Base-by-base conservation (phyloP, 2,113 vertebrate species). In the Grammomys dolichurus region DNA sequence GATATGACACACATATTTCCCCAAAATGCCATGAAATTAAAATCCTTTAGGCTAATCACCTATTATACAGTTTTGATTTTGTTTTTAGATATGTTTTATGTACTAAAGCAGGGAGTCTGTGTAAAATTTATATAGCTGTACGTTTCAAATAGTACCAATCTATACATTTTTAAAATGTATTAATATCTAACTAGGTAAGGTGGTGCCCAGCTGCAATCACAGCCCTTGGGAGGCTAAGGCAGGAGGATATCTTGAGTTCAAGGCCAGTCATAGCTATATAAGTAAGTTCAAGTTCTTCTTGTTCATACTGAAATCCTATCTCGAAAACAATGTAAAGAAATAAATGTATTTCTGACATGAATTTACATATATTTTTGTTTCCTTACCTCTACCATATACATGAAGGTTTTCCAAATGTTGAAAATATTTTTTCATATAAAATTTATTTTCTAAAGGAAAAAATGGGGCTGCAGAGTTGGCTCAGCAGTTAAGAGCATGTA, bases 341-440 rank as follows among this genome's bases (percentile, higher is more conserved):
- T 76, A 24, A 58, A 90, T 81, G 73, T 40, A 63, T 91, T 96
- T 76, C 85, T 90, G 90, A 12, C 0, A 80, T 72, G 36, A 58
- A 94, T 96, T 96, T 56, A 82, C 12, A 65, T 8, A 70, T 36
- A 36, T 58, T 78, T 75, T 69, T 17, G 69, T 10, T 75, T 31
- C 26, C 65, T 48, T 22, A 56, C 31, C 19, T 46, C 40, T 31
- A 3, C 54, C 36, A 84, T n/a, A 81, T 36, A 31, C 3, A 89
- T 56, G 70, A 22, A 73, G 11, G 43, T 70, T 91, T 96, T 95
- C 69, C 92, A 3, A 97, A 87, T 93, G 94, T 94, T 96, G 78
- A 97, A 98, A 85, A 16, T 97, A 90, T 96, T 87, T 96, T 97
- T 97, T 98, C 86, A 19, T 95, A 97, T 97, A 96, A 97, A 97